Evolutionary conservation across 2,888 invertebrate species (phyloP).

Genomic region (Chymomyza amoena): DNA sequence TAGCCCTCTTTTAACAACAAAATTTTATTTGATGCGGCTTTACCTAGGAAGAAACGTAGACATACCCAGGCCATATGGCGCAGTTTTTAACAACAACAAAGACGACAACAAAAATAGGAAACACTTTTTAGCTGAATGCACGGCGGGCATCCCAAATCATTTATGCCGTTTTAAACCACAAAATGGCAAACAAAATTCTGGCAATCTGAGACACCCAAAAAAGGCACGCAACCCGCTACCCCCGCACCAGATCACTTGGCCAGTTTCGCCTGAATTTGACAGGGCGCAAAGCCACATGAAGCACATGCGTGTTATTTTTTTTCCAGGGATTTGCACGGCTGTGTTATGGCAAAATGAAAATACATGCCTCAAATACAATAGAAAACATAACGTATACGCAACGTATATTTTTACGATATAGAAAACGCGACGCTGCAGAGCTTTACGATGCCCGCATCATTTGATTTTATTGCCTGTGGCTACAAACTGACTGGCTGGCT

Average conservation of each 20-base stretch:
- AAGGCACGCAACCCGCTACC: conserved; percentile 17
- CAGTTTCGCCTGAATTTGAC: not conserved
- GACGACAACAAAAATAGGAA: not conserved
- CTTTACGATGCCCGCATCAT: conserved; percentile 68
- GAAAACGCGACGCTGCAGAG: conserved; percentile 52
- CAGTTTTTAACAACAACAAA: not conserved
- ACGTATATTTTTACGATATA: conserved; percentile 62
- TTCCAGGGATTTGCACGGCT: conserved; percentile 58
- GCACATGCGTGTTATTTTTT: conserved; percentile 35
- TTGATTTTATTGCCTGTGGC: conserved; percentile 64
- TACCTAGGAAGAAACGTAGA: not conserved
- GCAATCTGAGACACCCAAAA: conserved; percentile 21
- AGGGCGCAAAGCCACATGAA: not conserved
- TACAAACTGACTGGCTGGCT: conserved; percentile 29
- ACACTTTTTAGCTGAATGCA: not conserved
- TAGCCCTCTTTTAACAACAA: not conserved
- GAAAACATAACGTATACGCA: conserved; percentile 53
- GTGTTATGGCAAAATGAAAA: conserved; percentile 44
- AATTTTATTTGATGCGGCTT: not conserved
- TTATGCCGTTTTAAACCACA: conserved; percentile 69
- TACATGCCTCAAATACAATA: conserved; percentile 1
- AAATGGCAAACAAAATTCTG: conserved; percentile 42
- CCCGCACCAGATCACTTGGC: not conserved
- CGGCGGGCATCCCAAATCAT: conserved; percentile 38
- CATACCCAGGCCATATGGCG: not conserved